Evolutionary conservation across 2,113 vertebrate genomes (phyloP), one percentile per base, ranked within the genome.

Genomic region (Bubo blakistoni): DNA sequence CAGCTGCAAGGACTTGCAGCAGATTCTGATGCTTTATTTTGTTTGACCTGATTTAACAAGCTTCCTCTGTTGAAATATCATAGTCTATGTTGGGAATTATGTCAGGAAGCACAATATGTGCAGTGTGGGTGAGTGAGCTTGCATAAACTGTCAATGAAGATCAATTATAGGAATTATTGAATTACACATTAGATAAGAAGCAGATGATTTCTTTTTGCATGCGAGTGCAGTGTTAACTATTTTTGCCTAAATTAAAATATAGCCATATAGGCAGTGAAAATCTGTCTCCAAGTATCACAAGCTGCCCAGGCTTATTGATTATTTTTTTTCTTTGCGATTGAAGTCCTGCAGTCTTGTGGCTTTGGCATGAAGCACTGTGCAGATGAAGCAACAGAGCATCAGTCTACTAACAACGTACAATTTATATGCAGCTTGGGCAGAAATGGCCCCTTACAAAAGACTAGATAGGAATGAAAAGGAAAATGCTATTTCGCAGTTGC

Each of bases 31-130:
- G 88, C 92, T 96, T 87, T 90, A 92, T 94, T 95, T 96, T 96
- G 63, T 92, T 96, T 96, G 97, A 96, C 93, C 93, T 84, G 93
- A 94, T 90, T 96, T 92, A 93, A 84, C 90, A 69, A 96, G 90
- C 90, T 97, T 97, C 94, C 93, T 96, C 82, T 96, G 94, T 92
- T 96, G 93, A 96, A 97, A 97, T 96, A 96, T 79, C 95, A 96
- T 52, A n/a, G 36, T 79, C 96, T 96, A 89, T 93, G 93, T 91
- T 63, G 86, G 88, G 93, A 96, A 93, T 97, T 95, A 91, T 97
- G 95, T 97, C 97, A 96, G 96, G 94, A 97, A 96, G 97, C 90
- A 96, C 90, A 96, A 71, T 94, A 95, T 96, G 96, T 89, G 93
- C 86, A 92, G 95, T 96, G 96, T 97, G 96, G 95, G 95, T 96